A percentile compares a stretch with the other conserved stretches of the same genome.
phyloP scores from a whole-genome alignment of 2,888 invertebrate species.

The Liopterus haemorrhoidalis region DNA sequence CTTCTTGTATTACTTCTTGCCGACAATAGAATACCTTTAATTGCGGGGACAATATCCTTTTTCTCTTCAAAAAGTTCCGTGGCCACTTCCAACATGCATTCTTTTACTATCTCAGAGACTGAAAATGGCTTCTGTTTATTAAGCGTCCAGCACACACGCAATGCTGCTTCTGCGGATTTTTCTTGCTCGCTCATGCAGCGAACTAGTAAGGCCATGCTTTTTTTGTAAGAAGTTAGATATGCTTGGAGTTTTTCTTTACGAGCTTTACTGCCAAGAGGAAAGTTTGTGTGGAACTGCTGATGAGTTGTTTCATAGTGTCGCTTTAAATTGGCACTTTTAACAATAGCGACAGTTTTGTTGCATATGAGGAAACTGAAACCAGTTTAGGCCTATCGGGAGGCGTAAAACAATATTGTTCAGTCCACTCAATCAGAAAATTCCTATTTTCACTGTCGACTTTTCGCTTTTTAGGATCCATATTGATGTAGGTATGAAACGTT shows the following conservation, averaged over 20 bases:
- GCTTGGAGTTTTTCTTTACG: too few relatives aligned
- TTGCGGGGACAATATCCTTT: slow-evolving; percentile 23
- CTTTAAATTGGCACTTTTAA: slow-evolving; percentile 20
- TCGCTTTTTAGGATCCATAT: slow-evolving; percentile 9
- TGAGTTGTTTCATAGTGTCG: slow-evolving; percentile 20
- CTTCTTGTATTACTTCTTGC: slow-evolving; percentile 34
- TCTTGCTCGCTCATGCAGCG: too few relatives aligned
- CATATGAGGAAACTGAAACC: slow-evolving; percentile 22
- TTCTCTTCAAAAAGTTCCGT: too few relatives aligned
- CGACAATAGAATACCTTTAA: slow-evolving; percentile 31
- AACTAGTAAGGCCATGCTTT: too few relatives aligned
- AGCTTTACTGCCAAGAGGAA: slow-evolving; percentile 24
- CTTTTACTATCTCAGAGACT: too few relatives aligned
- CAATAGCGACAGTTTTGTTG: slow-evolving; percentile 26
- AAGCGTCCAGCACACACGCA: too few relatives aligned
- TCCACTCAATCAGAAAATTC: slow-evolving; percentile 21
- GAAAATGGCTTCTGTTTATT: too few relatives aligned
- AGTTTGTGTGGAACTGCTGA: slow-evolving; percentile 31
- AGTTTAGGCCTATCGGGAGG: slow-evolving; percentile 17
- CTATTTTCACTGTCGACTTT: slow-evolving; percentile 19
- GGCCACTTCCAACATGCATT: too few relatives aligned
- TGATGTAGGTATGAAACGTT: too few relatives aligned
- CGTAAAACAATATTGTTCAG: slow-evolving; percentile 23
- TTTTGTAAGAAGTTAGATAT: too few relatives aligned
- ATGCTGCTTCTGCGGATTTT: too few relatives aligned